Base-by-base conservation (phyloP, 2,888 invertebrate species). In the Ichneumoninae sp. region DNA sequence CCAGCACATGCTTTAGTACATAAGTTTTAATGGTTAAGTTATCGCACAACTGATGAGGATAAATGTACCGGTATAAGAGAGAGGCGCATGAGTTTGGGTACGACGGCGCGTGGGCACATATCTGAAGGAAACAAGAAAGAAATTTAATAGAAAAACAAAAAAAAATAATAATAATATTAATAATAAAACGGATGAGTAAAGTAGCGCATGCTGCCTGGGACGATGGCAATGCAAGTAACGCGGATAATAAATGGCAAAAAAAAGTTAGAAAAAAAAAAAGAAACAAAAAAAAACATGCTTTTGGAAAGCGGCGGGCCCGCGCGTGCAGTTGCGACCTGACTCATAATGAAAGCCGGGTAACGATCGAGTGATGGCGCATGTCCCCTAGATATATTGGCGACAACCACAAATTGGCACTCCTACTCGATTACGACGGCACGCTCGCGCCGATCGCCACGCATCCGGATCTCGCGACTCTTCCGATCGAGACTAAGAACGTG, bases 401-500 rank as follows among this genome's bases (percentile, higher is more conserved):
- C 90, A 96, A 97, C 8, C 97, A 97, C 91, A 98, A 98, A 94
- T 94, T 98, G 91, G 98, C 98, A 0, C 94, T 98, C 0, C 94
- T 98, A 0, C 94, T 98, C 89, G 98, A 98, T 94, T 98, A 98
- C 93, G 98, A 98, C 92, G 98, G 98, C 40, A 98, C 98, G 1
- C 94, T 98, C 88, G 97, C 98, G 0, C 98, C 98, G 0, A 97
- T 98, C 86, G 98, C 98, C 0, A 97, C 98, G 0, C 98, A 98
- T 94, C 98, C 98, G 0, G 98, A 98, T 94, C 94, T 98, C 86
- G 98, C 98, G n/a, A 96, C 96, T 0, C 95, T 98, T 54, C 97
- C 98, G 0, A 94, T 96, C 10, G 98, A 98, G 94, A 97, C 98
- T 7, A 98, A 97, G 92, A 96, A 97, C 93, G 96, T 97, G 10